Evolutionary conservation across 2,113 vertebrate genomes (phyloP).

Genomic region (Sinosuthora webbiana): DNA sequence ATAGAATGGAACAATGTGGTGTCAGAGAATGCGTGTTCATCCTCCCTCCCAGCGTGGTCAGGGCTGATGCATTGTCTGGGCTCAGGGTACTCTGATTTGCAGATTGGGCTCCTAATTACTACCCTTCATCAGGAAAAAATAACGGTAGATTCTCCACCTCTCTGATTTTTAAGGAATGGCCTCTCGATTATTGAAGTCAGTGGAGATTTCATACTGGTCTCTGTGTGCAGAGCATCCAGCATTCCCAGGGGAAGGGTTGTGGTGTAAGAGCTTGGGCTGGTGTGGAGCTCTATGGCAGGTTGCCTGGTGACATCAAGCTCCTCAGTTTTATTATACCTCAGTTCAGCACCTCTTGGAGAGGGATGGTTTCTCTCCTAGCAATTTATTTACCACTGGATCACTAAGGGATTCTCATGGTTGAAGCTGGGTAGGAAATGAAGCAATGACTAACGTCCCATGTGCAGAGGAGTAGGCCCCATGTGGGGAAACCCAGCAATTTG

Average conservation of each 20-base stretch:
- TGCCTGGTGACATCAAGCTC: neutral
- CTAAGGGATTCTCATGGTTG: neutral
- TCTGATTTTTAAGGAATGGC: neutral
- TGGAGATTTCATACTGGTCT: neutral
- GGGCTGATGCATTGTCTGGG: neutral
- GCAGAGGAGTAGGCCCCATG: neutral
- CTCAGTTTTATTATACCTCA: neutral
- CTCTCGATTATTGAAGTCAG: neutral
- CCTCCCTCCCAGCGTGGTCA: neutral
- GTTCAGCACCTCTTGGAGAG: neutral
- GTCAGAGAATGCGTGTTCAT: neutral
- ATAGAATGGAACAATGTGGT: neutral
- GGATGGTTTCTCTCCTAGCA: neutral
- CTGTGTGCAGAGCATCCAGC: neutral
- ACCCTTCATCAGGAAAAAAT: neutral
- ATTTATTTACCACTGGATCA: neutral
- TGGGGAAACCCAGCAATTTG: neutral
- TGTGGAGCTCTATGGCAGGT: neutral
- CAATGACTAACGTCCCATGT: accelerated
- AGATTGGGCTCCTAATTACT: neutral
- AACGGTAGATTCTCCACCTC: neutral
- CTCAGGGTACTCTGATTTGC: neutral
- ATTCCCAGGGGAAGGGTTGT: neutral
- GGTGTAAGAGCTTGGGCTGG: neutral
- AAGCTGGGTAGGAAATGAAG: neutral